Evolutionary conservation across 2,797 vertebrate species (phyloP).

Genomic region (Philypnodon macrostomus): DNA sequence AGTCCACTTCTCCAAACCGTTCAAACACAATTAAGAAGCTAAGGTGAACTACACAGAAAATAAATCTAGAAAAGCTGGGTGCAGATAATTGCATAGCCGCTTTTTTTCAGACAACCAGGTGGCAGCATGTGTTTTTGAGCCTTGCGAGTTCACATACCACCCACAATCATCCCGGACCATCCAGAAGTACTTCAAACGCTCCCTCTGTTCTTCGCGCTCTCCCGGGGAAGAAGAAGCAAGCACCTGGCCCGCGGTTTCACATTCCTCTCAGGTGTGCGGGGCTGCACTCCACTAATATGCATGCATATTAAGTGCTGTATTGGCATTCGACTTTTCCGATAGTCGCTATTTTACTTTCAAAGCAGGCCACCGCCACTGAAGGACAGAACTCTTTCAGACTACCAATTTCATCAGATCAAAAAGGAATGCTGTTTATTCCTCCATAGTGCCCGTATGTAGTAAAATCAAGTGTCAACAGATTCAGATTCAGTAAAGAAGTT

Average conservation of each 20-base stretch:
- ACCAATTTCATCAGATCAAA: slow-evolving; percentile 59
- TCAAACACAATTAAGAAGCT: slow-evolving; percentile 27
- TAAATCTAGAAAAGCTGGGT: slow-evolving; percentile 21
- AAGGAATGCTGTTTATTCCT: slow-evolving; percentile 40
- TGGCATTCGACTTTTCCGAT: slow-evolving; percentile 72
- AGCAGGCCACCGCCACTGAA: slow-evolving; percentile 71
- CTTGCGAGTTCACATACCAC: slow-evolving; percentile 56
- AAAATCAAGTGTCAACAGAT: slow-evolving; percentile 1
- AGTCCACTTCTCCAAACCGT: slow-evolving; percentile 16
- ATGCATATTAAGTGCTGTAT: slow-evolving; percentile 73
- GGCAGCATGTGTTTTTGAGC: slow-evolving; percentile 62
- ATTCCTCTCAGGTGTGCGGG: slow-evolving; percentile 69
- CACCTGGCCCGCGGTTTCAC: slow-evolving; percentile 69
- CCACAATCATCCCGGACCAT: slow-evolving; percentile 59
- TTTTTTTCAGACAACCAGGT: slow-evolving; percentile 60
- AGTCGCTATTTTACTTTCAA: slow-evolving; percentile 73
- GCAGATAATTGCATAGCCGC: slow-evolving; percentile 47
- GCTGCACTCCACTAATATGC: slow-evolving; percentile 69
- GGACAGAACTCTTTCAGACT: slow-evolving; percentile 59
- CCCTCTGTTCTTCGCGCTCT: slow-evolving; percentile 51
- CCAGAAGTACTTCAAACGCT: slow-evolving; percentile 70
- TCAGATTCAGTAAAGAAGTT: too few species aligned
- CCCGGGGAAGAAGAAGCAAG: slow-evolving; percentile 57
- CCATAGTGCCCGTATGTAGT: slow-evolving; percentile 8
- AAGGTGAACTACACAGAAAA: slow-evolving; percentile 25